Conservation (phyloP, 2,113 vertebrate genomes). For the Cynopterus brachyotis region DNA sequence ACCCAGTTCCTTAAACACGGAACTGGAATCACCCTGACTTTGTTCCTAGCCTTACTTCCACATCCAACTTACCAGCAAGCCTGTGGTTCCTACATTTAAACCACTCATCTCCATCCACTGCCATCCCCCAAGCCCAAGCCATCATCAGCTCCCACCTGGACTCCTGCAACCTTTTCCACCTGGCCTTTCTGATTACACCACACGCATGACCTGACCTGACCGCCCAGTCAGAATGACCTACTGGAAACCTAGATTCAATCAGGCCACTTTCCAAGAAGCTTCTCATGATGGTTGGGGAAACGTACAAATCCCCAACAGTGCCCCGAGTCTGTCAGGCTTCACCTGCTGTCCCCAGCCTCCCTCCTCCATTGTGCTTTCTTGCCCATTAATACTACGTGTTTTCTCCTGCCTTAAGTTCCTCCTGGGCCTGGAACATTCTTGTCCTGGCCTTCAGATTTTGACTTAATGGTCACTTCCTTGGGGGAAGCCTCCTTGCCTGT, state of each 20-base stretch:
- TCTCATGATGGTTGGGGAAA: neutral
- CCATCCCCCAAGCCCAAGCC: neutral
- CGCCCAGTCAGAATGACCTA: neutral
- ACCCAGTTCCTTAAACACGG: neutral
- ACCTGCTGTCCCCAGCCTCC: neutral
- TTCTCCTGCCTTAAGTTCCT: neutral
- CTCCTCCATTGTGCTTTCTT: neutral
- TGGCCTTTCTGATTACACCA: neutral
- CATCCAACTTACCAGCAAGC: too few species aligned
- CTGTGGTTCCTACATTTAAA: neutral
- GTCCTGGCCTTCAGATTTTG: neutral
- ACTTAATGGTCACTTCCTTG: neutral
- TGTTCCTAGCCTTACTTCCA: neutral
- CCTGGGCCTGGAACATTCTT: neutral
- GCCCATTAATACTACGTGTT: neutral
- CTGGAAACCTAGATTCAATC: neutral
- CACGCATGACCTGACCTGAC: rapidly evolving
- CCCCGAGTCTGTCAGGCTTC: neutral
- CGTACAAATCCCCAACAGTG: neutral
- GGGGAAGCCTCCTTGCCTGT: neutral
- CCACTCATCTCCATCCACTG: neutral
- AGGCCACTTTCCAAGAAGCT: neutral
- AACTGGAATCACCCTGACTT: neutral
- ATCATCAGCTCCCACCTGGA: neutral
- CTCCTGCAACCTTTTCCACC: neutral